Evolutionary conservation across 2,888 invertebrate species (phyloP), one percentile per base, ranked within the genome.

Genomic region (Drosophila monieri): DNA sequence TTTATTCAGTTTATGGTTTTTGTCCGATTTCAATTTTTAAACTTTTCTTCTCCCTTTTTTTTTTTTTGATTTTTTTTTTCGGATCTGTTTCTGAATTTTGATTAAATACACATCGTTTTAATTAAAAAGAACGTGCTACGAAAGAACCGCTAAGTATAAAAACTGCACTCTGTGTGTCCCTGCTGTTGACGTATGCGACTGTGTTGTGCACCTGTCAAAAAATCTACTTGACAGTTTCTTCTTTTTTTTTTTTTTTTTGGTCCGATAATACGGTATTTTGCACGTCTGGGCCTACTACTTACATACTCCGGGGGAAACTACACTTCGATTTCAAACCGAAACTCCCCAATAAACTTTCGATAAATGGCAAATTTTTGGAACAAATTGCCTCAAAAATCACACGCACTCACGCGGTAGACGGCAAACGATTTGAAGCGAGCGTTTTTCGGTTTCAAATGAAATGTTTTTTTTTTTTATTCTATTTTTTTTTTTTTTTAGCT

Each of bases 371-470:
- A 2, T 41, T 39, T 25, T 6, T 1, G 6, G 1, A 14, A 6
- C n/a, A 37, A 37, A 15, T 2, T 15, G 49, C 64, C 64, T 3
- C 25, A 25, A 41, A 46, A 43, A 30, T 15, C 47, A 46, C 73
- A 41, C 57, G 27, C 48, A 57, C 67, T 54, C 72, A 39, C 61
- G 35, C 35, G 21, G 12, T 3, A 56, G 9, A 41, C 35, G 21
- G 53, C 30, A 46, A 27, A 41, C 54, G 49, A 53, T 46, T 30
- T 39, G 49, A 55, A 51, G 53, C 53, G 44, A 43, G 37, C 47
- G 56, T n/a, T 1, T 52, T 44, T n/a, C n/a, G 55, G 25, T 43
- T 35, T 6, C 27, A 60, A 73, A 44, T 72, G 57, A 49, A 71
- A 72, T 25, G 56, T 62, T 48, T 46, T 49, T 2, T 12, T 35